Base-by-base conservation (phyloP, 2,797 vertebrate genomes). In the Chiloscyllium punctatum region DNA sequence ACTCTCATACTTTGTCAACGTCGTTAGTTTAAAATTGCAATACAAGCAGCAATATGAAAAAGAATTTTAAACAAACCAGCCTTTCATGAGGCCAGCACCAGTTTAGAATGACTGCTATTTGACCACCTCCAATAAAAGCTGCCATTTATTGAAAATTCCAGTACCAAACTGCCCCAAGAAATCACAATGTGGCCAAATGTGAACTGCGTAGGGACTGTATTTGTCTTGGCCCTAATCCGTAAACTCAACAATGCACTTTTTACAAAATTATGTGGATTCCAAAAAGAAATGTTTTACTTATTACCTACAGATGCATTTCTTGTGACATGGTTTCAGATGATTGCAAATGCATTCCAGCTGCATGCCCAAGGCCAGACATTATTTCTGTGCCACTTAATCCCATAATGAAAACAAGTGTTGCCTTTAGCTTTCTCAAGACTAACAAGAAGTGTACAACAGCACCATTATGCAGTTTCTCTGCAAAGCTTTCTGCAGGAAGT, bases 271-370 rank as follows among this genome's bases (percentile, higher is more conserved):
- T 27, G 77, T 57, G 23, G 92, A 71, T 94, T 69, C 69, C 66
- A 23, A 74, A 92, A 37, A 92, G 66, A 94, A 94, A 94, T 94
- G 71, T 72, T 74, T 72, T 6, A 94, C 69, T 72, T 72, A 33
- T 69, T 25, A 53, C 51, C 69, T 48, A 74, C 69, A 94, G 69
- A 53, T 94, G 94, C 71, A 74, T 74, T 94, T 94, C 69, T 71
- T 53, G 48, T 94, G 69, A 74, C 68, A 94, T 94, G 42, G 71
- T 95, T 95, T 95, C 71, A 74, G 66, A 95, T 77, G 42, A 77
- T n/a, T 53, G 94, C 95, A 57, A 95, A 95, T 95, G 27, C 94
- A 57, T 72, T 95, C 42, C 94, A 95, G 94, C 94, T 95, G 94
- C 94, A 68, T n/a, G 68, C 68, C 68, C 18, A 4, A 15, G 94